Evolutionary conservation across 2,797 vertebrate species (phyloP).

Genomic region (Chiloscyllium punctatum): DNA sequence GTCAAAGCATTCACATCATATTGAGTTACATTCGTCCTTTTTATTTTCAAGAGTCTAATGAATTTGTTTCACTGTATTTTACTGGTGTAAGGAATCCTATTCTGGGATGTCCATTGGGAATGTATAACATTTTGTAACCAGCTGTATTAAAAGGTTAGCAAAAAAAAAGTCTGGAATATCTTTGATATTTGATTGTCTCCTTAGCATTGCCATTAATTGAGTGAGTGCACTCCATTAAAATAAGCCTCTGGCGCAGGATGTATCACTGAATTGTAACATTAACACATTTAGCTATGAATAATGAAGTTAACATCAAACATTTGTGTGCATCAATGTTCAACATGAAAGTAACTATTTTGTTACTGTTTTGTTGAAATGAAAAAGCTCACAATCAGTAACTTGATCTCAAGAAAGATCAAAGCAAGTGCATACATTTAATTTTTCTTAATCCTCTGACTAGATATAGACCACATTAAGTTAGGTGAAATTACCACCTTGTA

Average conservation of each 20-base stretch:
- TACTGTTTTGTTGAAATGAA: neutral
- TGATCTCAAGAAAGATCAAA: neutral
- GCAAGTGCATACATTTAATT: neutral
- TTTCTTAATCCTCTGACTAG: neutral
- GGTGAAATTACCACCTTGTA: neutral
- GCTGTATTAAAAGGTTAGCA: neutral
- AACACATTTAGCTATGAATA: slow-evolving; percentile 1
- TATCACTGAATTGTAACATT: slow-evolving; percentile 6
- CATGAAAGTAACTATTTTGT: neutral
- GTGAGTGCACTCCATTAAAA: neutral
- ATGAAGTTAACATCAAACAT: slow-evolving; percentile 22
- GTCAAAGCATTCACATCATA: neutral
- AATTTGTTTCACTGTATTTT: neutral
- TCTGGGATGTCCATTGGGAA: neutral
- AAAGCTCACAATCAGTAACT: neutral
- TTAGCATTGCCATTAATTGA: slow-evolving; percentile 13
- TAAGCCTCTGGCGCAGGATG: slow-evolving; percentile 5
- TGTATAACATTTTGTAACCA: neutral
- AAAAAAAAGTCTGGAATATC: neutral
- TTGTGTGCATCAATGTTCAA: neutral
- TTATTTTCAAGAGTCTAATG: neutral
- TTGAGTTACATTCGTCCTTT: neutral
- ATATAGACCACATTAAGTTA: neutral
- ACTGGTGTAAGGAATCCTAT: neutral
- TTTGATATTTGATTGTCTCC: slow-evolving; percentile 9